phyloP scores from a whole-genome alignment of 1,140 invertebrate genomes.

The Camponotus pennsylvanicus region DNA sequence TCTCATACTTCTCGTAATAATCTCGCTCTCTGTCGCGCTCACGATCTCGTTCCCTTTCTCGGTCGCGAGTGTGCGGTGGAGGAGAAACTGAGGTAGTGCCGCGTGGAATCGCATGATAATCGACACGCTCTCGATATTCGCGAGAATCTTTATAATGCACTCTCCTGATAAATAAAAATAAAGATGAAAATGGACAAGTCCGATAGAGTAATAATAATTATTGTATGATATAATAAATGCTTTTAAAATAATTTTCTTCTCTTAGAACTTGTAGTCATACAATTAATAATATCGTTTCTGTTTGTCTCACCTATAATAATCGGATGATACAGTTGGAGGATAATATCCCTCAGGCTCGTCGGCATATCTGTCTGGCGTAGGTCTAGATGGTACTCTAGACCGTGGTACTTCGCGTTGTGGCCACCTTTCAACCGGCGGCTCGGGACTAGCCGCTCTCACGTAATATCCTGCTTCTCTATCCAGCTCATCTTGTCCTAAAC shows the following conservation, averaged over 20 bases:
- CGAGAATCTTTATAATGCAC: constrained; percentile 81
- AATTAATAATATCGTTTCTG: neutral
- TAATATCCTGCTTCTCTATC: constrained; percentile 96
- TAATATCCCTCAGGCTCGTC: constrained; percentile 84
- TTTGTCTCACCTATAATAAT: constrained; percentile 81
- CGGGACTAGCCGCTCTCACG: constrained; percentile 88
- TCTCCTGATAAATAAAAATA: constrained; percentile 71
- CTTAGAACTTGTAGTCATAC: neutral
- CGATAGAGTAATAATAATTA: neutral
- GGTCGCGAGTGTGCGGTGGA: constrained; percentile 81
- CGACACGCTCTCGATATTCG: constrained; percentile 83
- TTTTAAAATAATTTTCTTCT: constrained; percentile 2
- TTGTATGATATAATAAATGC: neutral
- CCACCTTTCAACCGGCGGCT: constrained; percentile 83
- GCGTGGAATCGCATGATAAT: constrained; percentile 81
- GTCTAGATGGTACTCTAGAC: constrained; percentile 79
- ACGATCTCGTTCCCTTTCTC: constrained; percentile 81
- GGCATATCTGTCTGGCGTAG: constrained; percentile 82
- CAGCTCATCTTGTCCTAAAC: constrained; percentile 93
- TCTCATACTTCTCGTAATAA: constrained; percentile 85
- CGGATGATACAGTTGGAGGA: constrained; percentile 77
- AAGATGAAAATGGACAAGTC: neutral
- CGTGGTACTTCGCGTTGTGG: constrained; percentile 74
- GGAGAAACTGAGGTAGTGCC: constrained; percentile 80
- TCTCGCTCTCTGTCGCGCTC: constrained; percentile 84